phyloP scores from a whole-genome alignment of 53 echinoderm and acorn worm species.

The Arbacia lixula region DNA sequence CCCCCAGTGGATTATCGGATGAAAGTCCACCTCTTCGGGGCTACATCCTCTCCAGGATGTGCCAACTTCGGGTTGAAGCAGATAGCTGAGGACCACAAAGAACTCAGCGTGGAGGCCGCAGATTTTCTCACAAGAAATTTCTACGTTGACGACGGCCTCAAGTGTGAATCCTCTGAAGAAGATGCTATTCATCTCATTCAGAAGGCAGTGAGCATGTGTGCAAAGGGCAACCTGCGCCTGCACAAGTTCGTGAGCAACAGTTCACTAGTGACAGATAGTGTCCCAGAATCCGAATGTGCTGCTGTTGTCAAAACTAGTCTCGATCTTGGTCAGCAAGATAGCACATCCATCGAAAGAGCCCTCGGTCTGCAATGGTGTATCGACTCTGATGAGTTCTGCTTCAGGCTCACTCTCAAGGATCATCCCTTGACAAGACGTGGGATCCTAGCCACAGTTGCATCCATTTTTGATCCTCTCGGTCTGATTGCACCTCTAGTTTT shows the following conservation, averaged over 20 bases:
- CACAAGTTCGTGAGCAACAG: constrained; percentile 74
- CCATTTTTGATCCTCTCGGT: constrained; percentile 62
- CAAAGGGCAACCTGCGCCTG: constrained; percentile 53
- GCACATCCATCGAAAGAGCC: constrained; percentile 63
- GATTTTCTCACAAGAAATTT: constrained; percentile 66
- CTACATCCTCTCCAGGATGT: constrained; percentile 65
- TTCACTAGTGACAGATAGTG: constrained; percentile 48
- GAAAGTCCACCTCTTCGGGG: constrained; percentile 66
- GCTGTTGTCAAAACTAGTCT: too few relatives aligned
- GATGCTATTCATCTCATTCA: constrained; percentile 20
- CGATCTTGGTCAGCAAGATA: neutral
- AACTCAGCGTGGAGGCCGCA: constrained; percentile 57
- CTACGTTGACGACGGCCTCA: constrained; percentile 74
- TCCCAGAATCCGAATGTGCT: constrained; percentile 51
- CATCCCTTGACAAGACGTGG: constrained; percentile 40
- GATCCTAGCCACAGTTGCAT: constrained; percentile 60
- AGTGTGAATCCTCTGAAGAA: constrained; percentile 1
- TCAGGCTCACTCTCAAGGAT: constrained; percentile 26
- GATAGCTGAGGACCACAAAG: constrained; percentile 53
- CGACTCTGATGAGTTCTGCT: constrained; percentile 59
- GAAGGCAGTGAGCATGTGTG: constrained; percentile 40
- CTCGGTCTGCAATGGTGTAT: constrained; percentile 69
- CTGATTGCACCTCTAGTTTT: constrained; percentile 54
- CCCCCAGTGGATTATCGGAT: constrained; percentile 52
- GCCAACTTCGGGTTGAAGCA: constrained; percentile 69